Percentiles rank a stretch among this genome's conserved stretches.
Conservation (phyloP, 1,140 invertebrate species). For the Ostrea edulis region DNA sequence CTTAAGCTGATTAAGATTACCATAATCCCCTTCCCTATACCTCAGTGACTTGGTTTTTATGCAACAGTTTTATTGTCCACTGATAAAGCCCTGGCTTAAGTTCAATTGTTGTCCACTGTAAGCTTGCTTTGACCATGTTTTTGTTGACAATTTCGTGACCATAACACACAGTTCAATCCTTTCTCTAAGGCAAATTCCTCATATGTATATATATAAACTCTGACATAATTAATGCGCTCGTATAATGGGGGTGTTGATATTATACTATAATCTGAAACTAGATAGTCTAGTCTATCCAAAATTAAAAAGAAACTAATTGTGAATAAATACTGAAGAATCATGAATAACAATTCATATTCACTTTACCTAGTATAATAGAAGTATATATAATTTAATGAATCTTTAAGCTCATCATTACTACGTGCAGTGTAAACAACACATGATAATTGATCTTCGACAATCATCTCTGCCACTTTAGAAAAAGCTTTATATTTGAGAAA, state of each 20-base stretch:
- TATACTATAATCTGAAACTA: background rate
- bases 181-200: conserved; percentile 7
- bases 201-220: background rate
- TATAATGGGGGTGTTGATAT: background rate
- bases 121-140: background rate
- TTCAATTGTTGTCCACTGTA: conserved; percentile 18
- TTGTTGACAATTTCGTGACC: conserved; percentile 8
- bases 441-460: too few relatives aligned
- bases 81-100: conserved; percentile 23
- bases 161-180: background rate
- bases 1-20: conserved; percentile 24
- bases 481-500: too few relatives aligned
- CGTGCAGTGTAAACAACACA: too few relatives aligned
- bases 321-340: too few relatives aligned
- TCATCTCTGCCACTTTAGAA: too few relatives aligned
- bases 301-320: too few relatives aligned
- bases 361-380: too few relatives aligned
- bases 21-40: background rate
- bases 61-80: conserved; percentile 4
- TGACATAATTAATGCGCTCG: background rate
- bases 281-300: too few relatives aligned
- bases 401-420: too few relatives aligned
- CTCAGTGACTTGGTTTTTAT: conserved; percentile 28
- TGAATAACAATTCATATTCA: too few relatives aligned
- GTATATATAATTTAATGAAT: too few relatives aligned